A percentile compares a stretch with the other conserved stretches of the same genome.
Conservation (phyloP, 2,888 invertebrate species). For the Brachynemurus nebulosus region DNA sequence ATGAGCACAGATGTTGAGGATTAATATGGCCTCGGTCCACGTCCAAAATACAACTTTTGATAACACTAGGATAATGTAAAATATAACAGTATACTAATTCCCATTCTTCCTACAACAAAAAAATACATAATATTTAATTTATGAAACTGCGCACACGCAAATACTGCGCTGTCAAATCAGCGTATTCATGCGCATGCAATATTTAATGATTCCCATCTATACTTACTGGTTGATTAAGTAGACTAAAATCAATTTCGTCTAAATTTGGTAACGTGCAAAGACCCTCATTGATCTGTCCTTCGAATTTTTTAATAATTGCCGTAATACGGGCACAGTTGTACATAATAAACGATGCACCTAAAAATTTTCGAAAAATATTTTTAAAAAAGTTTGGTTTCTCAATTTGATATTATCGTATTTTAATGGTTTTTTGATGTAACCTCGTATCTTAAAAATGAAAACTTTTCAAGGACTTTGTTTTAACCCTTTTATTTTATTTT, state of each 20-base stretch:
- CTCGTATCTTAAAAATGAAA: no score
- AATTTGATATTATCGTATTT: no score
- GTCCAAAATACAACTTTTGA: conserved; percentile 39
- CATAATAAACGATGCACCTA: conserved; percentile 59
- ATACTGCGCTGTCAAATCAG: background rate
- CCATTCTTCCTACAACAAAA: conserved; percentile 60
- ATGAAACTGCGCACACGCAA: background rate
- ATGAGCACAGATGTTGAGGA: conserved; percentile 49
- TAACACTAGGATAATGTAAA: conserved; percentile 45
- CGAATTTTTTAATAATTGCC: conserved; percentile 48
- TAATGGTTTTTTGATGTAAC: no score
- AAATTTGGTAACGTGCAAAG: conserved; percentile 48
- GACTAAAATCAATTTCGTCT: conserved; percentile 42
- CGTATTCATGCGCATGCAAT: background rate
- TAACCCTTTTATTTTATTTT: no score
- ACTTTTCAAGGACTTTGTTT: no score
- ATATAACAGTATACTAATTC: conserved; percentile 52
- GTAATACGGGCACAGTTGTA: conserved; percentile 65
- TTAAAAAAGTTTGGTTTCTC: no score
- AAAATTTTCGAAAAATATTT: conserved; percentile 20
- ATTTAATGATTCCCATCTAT: background rate
- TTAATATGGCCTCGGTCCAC: conserved; percentile 38
- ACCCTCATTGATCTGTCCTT: conserved; percentile 35
- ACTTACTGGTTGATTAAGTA: conserved; percentile 50
- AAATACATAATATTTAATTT: conserved; percentile 13